Evolutionary conservation across 2,888 invertebrate species (phyloP), one percentile per base, ranked within the genome.

Genomic region (Drosophila demipolita): DNA sequence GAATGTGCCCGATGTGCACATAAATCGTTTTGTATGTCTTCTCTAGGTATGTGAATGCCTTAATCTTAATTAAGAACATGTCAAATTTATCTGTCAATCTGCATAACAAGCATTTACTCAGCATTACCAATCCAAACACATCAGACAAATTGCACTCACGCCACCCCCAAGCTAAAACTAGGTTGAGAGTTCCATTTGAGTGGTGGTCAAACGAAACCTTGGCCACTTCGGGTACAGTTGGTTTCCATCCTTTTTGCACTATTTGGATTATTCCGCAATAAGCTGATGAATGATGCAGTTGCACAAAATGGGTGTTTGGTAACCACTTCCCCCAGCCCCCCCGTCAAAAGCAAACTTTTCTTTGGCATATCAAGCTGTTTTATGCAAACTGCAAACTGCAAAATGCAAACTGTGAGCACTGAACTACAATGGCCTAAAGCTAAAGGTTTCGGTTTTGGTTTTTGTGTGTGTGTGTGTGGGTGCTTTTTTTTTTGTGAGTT

Each of bases 1-100:
- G 26, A 9, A 15, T 45, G 7, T 15, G 7, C n/a, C 1, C 36
- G 6, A 7, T 45, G n/a, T 48, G 40, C 57, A 58, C 57, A 58
- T 58, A 26, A 58, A 54, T 66, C 17, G 40, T 7, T 23, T 35
- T 36, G 29, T 35, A 29, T 42, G 57, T 38, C 29, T 32, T 55
- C 26, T 78, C 69, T 49, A 40, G 26, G 26, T 11, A 17, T 45
- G 17, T 64, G 32, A 23, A 54, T 42, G 38, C 36, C 59, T 64
- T 75, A 82, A 87, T 85, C 85, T 85, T 87, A 85, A 85, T 85
- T 85, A 85, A 78, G 79, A 83, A 75, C 76, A 75, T 80, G 81
- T 73, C 73, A 80, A 78, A 68, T 65, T 73, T 80, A 76, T 80
- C 80, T 70, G 48, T 53, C 70, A 73, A 75, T 79, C 76, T 68